Evolutionary conservation across 92 coral and sea anemone species (phyloP).

Genomic region (Palythoa caribaeorum): DNA sequence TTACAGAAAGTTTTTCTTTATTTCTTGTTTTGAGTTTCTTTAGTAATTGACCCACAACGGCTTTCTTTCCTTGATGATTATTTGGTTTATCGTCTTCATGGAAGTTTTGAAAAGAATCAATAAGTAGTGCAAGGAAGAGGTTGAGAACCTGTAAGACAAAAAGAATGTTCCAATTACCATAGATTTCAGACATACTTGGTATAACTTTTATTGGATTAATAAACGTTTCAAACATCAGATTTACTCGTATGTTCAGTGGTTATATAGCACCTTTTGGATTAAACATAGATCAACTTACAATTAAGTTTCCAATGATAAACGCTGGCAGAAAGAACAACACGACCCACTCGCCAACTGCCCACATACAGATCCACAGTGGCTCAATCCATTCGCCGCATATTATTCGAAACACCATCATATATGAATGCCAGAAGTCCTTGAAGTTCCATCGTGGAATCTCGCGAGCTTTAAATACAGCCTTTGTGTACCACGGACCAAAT

Average conservation of each 20-base stretch:
- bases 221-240: no score
- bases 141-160: constrained; percentile 46
- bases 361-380: constrained; percentile 65
- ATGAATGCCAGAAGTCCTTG: constrained; percentile 55
- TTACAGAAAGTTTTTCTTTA: constrained; percentile 2
- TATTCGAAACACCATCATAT: constrained; percentile 60
- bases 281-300: constrained; percentile 32
- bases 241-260: neutral
- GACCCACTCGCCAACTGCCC: constrained; percentile 16
- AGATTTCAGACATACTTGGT: neutral
- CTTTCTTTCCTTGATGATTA: neutral
- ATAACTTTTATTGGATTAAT: neutral
- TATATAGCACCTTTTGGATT: neutral
- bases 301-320: constrained; percentile 54
- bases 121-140: constrained; percentile 56
- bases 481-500: constrained; percentile 46
- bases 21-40: constrained; percentile 28
- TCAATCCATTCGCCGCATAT: constrained; percentile 69
- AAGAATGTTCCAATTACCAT: neutral
- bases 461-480: neutral
- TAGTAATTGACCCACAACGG: neutral
- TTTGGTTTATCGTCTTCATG: neutral
- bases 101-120: constrained; percentile 53
- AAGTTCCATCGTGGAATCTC: constrained; percentile 61
- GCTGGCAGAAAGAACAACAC: constrained; percentile 57